A percentile compares a stretch with the other conserved stretches of the same genome.
phyloP scores from a whole-genome alignment of 2,797 vertebrate species.

The Leucoraja ocellata region DNA sequence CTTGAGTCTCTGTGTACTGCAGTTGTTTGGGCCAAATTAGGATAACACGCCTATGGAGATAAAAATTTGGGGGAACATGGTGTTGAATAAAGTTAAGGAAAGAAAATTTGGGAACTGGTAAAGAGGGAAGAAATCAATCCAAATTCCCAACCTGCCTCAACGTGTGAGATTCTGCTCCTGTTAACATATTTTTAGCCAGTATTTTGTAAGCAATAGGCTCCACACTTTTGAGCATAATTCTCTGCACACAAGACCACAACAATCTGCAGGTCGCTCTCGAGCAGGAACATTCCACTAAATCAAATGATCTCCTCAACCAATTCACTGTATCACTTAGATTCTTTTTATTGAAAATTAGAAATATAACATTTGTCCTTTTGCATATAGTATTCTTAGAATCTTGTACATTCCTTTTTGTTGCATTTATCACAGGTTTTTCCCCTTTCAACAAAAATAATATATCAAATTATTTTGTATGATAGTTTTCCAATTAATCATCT shows the following conservation, averaged over 20 bases:
- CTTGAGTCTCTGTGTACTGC: not conserved
- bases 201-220: not conserved
- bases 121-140: not conserved
- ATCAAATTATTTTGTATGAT: not conserved
- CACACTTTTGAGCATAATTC: not conserved
- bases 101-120: not conserved
- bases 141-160: not conserved
- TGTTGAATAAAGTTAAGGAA: not conserved
- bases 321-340: not conserved
- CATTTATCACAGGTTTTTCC: not conserved
- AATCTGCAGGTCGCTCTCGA: not conserved
- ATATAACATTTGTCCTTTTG: not conserved
- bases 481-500: not conserved
- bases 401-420: slow-evolving; percentile 46
- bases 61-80: not conserved
- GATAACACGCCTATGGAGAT: not conserved
- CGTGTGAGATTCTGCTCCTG: not conserved
- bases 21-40: not conserved
- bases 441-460: no score
- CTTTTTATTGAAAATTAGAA: not conserved
- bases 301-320: not conserved
- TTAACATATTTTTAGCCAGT: not conserved
- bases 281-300: not conserved
- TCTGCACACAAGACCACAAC: not conserved
- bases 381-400: not conserved